Base-by-base conservation (phyloP, 2,113 vertebrate species). In the Malurus elegans region DNA sequence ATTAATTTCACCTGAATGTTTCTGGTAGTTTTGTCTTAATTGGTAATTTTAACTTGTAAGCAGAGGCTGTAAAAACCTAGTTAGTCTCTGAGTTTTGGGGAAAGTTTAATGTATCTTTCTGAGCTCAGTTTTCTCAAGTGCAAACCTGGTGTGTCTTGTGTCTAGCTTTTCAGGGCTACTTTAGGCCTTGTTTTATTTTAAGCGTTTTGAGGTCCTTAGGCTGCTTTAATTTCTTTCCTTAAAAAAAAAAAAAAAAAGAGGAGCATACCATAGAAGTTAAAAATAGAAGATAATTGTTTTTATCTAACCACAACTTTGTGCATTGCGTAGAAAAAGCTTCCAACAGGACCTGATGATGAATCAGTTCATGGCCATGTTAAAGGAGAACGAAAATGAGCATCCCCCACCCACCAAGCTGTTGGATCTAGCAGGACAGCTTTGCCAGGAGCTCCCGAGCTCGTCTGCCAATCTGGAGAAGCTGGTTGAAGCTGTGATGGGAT, bases 351-450 rank as follows among this genome's bases (percentile, higher is more conserved):
- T 21, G 23, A 96, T 34, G 86, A 93, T 98, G 97, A 86, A 97
- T 93, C 44, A 29, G n/a, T 97, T 98, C 76, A 89, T 97, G 95
- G 94, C 57, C 60, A 87, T 96, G 94, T 91, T 98, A 79, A 84
- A 66, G 56, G 89, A 51, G 65, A 92, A 69, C 42, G 95, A 93
- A 67, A 75, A 13, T 8, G 53, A 76, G 53, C 88, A 60, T 31
- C 80, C 69, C 7, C 83, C 95, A 8, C 90, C 79, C 1, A 12
- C 78, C 75, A 42, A 92, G 78, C 72, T 97, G 88, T 76, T 97
- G 92, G 66, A 90, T 19, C 44, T 95, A 2, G 89, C 96, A 4
- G 96, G 56, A 67, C 65, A 72, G 67, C 95, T 97, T 72, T 98
- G 97, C 78, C 81, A 1, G 17, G 74, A 94, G 45, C 65, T 97